Percentiles rank a stretch among this genome's conserved stretches.
Conservation (phyloP, 1,140 invertebrate species). For the Monochamus saltuarius region DNA sequence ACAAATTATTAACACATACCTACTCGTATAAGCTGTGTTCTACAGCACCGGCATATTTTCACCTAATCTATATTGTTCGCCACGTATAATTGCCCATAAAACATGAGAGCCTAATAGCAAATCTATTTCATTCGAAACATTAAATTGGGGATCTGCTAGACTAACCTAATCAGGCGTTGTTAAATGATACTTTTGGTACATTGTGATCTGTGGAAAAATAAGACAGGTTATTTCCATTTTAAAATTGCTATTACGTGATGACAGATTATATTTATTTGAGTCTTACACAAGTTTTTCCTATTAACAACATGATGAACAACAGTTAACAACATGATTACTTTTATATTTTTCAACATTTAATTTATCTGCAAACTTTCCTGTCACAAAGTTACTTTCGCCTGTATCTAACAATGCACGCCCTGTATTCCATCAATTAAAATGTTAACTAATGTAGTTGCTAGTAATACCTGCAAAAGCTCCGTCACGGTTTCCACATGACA, state of each 20-base stretch:
- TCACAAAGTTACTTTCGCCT: constrained; percentile 10
- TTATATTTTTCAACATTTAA: constrained; percentile 6
- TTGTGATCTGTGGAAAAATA: constrained; percentile 2
- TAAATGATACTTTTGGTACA: constrained; percentile 5
- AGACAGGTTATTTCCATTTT: constrained; percentile 1
- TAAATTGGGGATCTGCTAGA: constrained; percentile 6
- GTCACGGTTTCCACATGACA: no score
- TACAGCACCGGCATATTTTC: neutral
- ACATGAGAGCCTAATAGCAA: constrained; percentile 7
- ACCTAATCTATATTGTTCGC: neutral
- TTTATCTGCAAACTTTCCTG: constrained; percentile 6
- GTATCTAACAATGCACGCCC: constrained; percentile 18
- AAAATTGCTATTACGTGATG: constrained; percentile 4
- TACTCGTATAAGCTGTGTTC: neutral
- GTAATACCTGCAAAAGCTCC: neutral
- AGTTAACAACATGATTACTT: constrained; percentile 14
- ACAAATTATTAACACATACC: neutral
- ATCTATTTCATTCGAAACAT: constrained; percentile 8
- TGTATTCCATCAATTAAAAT: constrained; percentile 6
- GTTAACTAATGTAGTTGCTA: constrained; percentile 16
- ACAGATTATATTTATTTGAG: constrained; percentile 4
- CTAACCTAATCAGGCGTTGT: neutral
- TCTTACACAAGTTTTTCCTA: constrained; percentile 1
- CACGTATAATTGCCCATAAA: neutral
- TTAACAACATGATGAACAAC: no score